Evolutionary conservation across 2,113 vertebrate genomes (phyloP), one percentile per base, ranked within the genome.

Genomic region (Tragelaphus buxtoni): DNA sequence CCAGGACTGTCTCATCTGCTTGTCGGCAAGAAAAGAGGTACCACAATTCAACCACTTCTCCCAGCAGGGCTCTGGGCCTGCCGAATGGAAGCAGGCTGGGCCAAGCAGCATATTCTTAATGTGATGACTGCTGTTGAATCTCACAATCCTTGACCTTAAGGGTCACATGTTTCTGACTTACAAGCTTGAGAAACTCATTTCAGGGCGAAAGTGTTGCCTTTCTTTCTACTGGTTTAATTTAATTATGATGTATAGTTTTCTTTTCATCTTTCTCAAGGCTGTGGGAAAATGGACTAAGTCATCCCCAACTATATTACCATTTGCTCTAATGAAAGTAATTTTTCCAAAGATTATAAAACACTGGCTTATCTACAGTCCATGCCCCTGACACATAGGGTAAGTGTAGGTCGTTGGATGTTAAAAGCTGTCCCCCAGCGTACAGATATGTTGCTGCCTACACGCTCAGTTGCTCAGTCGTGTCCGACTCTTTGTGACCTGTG

Each of bases 311-410:
- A 81, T 49, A 84, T 55, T 11, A 76, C 42, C 84, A 22, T 56
- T 85, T 56, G 49, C 85, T 84, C 65, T 92, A 96, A 81, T 80
- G 61, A 95, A 88, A 90, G 76, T 88, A 85, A 74, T 94, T 85
- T 53, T 91, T 85, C 82, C 58, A n/a, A 88, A 94, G 81, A 69
- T 85, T 55, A 65, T 30, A 65, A 83, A 93, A 32, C 30, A 84
- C 39, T 63, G 72, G 51, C 39, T 82, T 65, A 80, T n/a, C 93
- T 85, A n/a, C 18, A 77, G 55, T 51, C 69, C 11, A 0, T 56
- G 79, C 72, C 74, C 91, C 87, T 26, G 0, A 39, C 39, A 11
- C 3, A 0, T 3, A 2, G 39, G 20, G 8, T 74, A 47, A 88
- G 45, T 9, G 39, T 12, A 80, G 69, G 82, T 91, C 88, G 39